Evolutionary conservation across 2,888 invertebrate genomes (phyloP), one percentile per base, ranked within the genome.

Genomic region (Ernsta delagoae): DNA sequence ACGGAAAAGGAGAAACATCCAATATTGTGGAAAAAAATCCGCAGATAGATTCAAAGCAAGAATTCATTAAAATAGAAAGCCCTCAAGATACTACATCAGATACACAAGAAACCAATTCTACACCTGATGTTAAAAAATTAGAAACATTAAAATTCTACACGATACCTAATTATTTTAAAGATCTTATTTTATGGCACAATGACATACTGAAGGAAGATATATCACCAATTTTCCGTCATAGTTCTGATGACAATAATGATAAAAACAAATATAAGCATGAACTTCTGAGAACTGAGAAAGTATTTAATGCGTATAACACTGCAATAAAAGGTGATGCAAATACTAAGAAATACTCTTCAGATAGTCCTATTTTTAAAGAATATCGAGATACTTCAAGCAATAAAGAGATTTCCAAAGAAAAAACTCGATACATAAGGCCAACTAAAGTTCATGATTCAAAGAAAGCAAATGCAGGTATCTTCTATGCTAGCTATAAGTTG

Each of bases 171-270:
- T 83, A 85, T 69, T 85, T 86, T 16, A 79, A 79, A 43, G 86
- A 87, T 66, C 70, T 86, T 0, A 59, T 85, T 3, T 76, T 80
- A 71, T 85, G 85, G 86, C 78, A 87, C 71, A 76, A 78, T 34
- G 86, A 87, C 39, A 62, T 68, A 36, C 61, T 67, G 4, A 54
- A 61, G 1, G 70, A 74, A 53, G 57, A 39, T 5, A n/a, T 63
- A 5, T 54, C 39, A 1, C 41, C 53, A 6, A 53, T 63, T 31
- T 24, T 54, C 1, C 6, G 24, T n/a, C n/a, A 24, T 4, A 56
- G n/a, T 36, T 36, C 45, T 59, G 8, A 53, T 34, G 7, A 57
- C 16, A n/a, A 39, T 8, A 4, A 50, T 8, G 16, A 50, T 24
- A 59, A 59, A 59, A 59, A 41, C 9, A 41, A 39, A 41, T 12